These are phyloP conservation scores for Cygnus olor DNA, from an alignment of 2,797 vertebrate genomes.

Conservation along the genomic window DNA sequence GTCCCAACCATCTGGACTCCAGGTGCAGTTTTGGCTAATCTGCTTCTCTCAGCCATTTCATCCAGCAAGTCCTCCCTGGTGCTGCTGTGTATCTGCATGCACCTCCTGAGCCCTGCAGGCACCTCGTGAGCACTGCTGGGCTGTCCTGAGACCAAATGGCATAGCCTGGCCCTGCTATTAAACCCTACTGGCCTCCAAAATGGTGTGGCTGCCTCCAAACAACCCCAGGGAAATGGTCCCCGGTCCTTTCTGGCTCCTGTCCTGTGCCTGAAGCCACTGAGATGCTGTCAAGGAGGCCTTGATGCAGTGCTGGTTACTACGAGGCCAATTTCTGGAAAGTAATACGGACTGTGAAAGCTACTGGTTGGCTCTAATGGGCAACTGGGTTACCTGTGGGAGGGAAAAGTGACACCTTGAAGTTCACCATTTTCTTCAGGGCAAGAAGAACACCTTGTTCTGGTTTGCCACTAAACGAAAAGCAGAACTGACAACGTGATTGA, in stretches of 20 bases:
- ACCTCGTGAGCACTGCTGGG: background rate
- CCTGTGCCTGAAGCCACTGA: background rate
- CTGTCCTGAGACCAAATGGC: background rate
- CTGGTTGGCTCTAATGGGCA: background rate
- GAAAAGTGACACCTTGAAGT: background rate
- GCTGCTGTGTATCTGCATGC: background rate
- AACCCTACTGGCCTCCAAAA: background rate
- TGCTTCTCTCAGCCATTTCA: background rate
- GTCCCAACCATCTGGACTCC: background rate
- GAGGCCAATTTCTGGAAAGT: background rate
- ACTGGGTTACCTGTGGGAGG: background rate
- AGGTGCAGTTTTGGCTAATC: background rate
- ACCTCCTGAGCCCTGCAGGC: accelerated
- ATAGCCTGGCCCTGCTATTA: background rate
- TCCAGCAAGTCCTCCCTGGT: background rate
- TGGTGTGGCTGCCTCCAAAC: background rate
- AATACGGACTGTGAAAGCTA: background rate
- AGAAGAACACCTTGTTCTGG: slow-evolving; percentile 18
- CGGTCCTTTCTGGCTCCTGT: background rate
- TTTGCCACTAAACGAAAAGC: background rate
- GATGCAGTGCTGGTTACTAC: background rate
- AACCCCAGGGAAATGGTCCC: background rate
- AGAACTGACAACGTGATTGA: slow-evolving; percentile 3
- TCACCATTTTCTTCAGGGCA: background rate
- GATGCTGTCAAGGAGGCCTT: background rate